Base-by-base conservation (phyloP, 2,888 invertebrate genomes). In the Ochropleura plecta region DNA sequence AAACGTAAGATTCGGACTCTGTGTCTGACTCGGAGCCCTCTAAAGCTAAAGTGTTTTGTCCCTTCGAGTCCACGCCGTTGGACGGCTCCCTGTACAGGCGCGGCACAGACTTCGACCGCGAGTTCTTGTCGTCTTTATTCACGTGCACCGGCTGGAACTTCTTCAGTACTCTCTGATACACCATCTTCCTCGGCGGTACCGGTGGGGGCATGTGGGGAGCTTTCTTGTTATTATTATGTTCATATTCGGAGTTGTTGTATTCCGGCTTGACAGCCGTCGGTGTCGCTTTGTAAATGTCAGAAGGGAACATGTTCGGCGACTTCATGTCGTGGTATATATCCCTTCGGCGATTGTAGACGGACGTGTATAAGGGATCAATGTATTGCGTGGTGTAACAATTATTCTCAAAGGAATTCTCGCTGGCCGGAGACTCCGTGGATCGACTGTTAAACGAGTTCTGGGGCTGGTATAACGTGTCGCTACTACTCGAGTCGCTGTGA, bases 121-220 rank as follows among this genome's bases (percentile, higher is more conserved):
- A 92, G 62, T 92, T 91, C 79, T 97, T 96, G 67, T 97, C 97
- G 44, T 97, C 97, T 75, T 97, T 96, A 85, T 96, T 97, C 86
- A 97, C 97, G 88, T 97, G 97, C 46, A 97, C 97, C 1, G 97
- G 97, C 73, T 97, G 97, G 84, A 97, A 95, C 88, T 97, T 97
- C 92, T 97, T 97, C 62, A 97, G 92, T 6, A 96, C 95, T 86
- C 95, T 92, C 87, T 96, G 96, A 88, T 96, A 96, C 65, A 96
- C 93, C 92, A 95, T 92, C 85, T 96, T 96, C 87, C 97, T 94
- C 8, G 97, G 97, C 1, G 97, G 97, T 51, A 97, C 95, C 2
- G 97, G 97, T 16, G 97, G 97, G 6, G 97, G 97, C 90, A 97
- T 96, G 85, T 96, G 97, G 5, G 95, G 94, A n/a, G 95, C 94